Percentiles rank a stretch among this genome's conserved stretches.
Evolutionary conservation across 2,113 vertebrate genomes (phyloP).

Genomic region (Telmatochromis brachygnathus): DNA sequence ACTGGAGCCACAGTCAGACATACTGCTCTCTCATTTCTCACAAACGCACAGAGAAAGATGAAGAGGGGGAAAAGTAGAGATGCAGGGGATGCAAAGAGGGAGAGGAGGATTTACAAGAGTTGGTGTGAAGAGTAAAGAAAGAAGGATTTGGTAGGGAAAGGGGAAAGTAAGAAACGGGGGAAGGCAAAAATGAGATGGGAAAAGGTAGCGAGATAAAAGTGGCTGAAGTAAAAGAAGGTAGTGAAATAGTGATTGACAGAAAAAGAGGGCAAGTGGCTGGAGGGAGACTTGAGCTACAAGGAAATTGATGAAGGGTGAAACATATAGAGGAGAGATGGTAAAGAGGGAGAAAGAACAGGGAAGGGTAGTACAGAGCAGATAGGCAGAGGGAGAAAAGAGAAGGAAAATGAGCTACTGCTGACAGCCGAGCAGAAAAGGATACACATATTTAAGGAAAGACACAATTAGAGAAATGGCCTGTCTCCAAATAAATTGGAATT

Average conservation of each 20-base stretch:
- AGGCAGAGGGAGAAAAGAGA: not conserved
- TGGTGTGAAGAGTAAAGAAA: not conserved
- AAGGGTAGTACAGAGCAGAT: not conserved
- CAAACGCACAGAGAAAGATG: not conserved
- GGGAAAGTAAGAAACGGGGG: not conserved
- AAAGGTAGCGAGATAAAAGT: not conserved
- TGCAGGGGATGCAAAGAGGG: not conserved
- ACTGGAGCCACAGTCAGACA: slow-evolving; percentile 34
- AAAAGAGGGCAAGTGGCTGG: slow-evolving; percentile 19
- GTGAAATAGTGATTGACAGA: slow-evolving; percentile 37
- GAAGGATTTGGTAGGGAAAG: not conserved
- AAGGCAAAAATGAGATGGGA: not conserved
- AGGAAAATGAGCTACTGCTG: not conserved
- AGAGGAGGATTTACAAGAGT: not conserved
- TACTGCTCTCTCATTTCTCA: not conserved
- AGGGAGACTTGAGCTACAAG: slow-evolving; percentile 3
- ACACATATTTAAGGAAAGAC: slow-evolving; percentile 34
- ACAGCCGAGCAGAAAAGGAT: not conserved
- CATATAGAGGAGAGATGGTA: not conserved
- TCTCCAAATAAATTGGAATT: slow-evolving; percentile 59
- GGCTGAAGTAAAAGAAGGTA: not conserved
- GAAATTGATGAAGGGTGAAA: slow-evolving; percentile 17
- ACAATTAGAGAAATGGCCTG: slow-evolving; percentile 48
- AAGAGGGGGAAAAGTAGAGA: not conserved
- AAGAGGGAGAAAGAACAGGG: not conserved